A percentile compares a stretch with the other conserved stretches of the same genome.
phyloP scores from a whole-genome alignment of 2,113 vertebrate species.

The Toxotes chatareus region DNA sequence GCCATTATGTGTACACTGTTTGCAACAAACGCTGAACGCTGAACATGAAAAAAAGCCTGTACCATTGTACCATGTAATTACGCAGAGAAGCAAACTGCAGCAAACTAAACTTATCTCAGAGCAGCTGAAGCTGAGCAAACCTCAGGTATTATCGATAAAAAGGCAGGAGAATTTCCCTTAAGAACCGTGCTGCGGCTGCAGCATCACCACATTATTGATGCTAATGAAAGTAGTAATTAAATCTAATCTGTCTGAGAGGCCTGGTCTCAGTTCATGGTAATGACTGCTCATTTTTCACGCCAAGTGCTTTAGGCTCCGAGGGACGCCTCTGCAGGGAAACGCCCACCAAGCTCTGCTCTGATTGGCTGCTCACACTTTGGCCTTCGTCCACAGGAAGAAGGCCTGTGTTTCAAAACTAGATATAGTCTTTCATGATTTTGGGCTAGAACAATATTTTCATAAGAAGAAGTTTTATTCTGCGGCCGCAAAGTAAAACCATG shows the following conservation, averaged over 20 bases:
- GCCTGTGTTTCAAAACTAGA: not conserved
- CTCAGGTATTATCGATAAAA: constrained; percentile 33
- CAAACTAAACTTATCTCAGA: constrained; percentile 15
- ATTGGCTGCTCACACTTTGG: constrained; percentile 24
- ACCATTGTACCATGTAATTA: constrained; percentile 8
- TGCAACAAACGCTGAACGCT: constrained; percentile 2
- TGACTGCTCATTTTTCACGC: constrained; percentile 62
- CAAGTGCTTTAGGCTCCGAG: not conserved
- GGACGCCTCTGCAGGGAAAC: constrained; percentile 21
- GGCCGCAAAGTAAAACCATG: constrained; percentile 37
- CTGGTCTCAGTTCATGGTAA: constrained; percentile 54
- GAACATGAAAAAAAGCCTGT: not conserved
- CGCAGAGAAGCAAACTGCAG: constrained; percentile 2
- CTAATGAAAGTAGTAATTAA: constrained; percentile 74
- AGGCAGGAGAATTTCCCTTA: constrained; percentile 12
- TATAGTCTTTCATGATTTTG: constrained; percentile 5
- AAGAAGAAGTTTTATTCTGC: constrained; percentile 6
- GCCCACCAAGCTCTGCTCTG: constrained; percentile 1
- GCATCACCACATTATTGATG: constrained; percentile 49
- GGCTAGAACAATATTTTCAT: constrained; percentile 1
- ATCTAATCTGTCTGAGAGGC: constrained; percentile 67
- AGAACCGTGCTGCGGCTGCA: constrained; percentile 19
- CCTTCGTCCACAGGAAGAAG: constrained; percentile 19
- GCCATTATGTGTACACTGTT: not conserved
- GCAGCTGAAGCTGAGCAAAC: constrained; percentile 11